Percentiles rank a stretch among this genome's conserved stretches.
Evolutionary conservation across 2,797 vertebrate species (phyloP).

Genomic region (Cyclura pinguis): DNA sequence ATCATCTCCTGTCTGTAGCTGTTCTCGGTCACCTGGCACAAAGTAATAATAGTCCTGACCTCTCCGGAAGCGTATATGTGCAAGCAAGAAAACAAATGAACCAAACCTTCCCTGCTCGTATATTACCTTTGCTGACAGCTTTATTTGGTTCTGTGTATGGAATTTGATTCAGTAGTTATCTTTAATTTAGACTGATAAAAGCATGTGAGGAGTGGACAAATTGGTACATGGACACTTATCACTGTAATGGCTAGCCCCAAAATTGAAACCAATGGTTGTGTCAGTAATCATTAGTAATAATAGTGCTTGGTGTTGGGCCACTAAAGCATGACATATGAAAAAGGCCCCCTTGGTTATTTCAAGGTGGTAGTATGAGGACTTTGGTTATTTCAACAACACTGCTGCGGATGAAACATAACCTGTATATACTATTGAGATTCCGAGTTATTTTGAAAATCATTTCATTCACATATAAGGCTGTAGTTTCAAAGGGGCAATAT

Average conservation of each 20-base stretch:
- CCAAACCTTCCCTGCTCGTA: background rate
- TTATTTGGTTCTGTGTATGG: constrained; percentile 13
- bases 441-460: background rate
- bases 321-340: background rate
- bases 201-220: background rate
- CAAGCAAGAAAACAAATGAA: background rate
- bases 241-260: background rate
- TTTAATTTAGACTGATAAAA: constrained; percentile 20
- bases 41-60: constrained; percentile 16
- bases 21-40: background rate
- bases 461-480: no score
- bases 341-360: background rate
- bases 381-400: background rate
- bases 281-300: constrained; percentile 5
- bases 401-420: background rate
- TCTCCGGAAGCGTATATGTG: background rate
- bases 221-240: background rate
- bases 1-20: background rate
- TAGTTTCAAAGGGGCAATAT: background rate
- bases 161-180: background rate
- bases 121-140: background rate
- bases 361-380: background rate
- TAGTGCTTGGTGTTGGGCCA: background rate
- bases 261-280: background rate
- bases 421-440: background rate